These are phyloP conservation scores for Mesitornis unicolor DNA, from an alignment of 2,113 vertebrate species.

Conservation along the genomic window DNA sequence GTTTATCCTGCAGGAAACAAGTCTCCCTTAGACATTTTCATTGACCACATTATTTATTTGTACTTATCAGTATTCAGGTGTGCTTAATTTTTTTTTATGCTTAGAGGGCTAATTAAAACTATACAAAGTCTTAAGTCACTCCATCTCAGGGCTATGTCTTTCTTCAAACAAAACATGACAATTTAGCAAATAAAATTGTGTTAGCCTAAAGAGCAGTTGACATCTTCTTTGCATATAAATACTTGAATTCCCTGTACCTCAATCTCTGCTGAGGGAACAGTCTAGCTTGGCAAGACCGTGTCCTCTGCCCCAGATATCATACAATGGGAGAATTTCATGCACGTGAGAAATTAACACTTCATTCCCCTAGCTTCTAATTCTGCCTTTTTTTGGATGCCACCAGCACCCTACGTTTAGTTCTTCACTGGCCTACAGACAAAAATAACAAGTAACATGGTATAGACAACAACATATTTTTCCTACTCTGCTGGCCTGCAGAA, in stretches of 20 bases:
- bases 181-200: neutral
- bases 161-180: neutral
- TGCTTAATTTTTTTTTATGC: neutral
- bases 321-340: neutral
- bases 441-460: neutral
- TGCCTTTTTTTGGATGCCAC: neutral
- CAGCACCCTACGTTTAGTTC: neutral
- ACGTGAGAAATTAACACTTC: neutral
- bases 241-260: neutral
- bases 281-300: neutral
- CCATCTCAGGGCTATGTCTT: neutral
- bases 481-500: neutral
- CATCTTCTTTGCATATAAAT: neutral
- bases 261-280: neutral
- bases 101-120: slow-evolving; percentile 31
- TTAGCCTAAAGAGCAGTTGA: neutral
- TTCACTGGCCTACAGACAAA: neutral
- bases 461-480: neutral
- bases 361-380: neutral
- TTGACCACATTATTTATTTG: slow-evolving; percentile 22
- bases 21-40: neutral
- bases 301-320: neutral
- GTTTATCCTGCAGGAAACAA: neutral
- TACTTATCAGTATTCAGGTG: neutral
- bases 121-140: neutral